Evolutionary conservation across 2,113 vertebrate genomes (phyloP).

Genomic region (Otolemur garnettii): DNA sequence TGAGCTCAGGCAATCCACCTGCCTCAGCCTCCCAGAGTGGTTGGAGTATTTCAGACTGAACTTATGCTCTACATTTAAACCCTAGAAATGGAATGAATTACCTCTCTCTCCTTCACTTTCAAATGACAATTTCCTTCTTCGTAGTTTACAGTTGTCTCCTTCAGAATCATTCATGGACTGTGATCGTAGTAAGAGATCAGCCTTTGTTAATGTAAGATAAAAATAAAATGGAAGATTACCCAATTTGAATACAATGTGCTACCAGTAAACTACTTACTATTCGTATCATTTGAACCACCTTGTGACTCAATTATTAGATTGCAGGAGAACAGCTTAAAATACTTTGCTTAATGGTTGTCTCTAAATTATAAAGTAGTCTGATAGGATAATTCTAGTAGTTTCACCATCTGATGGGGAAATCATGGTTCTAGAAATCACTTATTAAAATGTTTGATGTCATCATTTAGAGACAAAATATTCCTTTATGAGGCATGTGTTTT

Average conservation of each 20-base stretch:
- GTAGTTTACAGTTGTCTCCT: conserved; percentile 90
- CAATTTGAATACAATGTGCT: conserved; percentile 63
- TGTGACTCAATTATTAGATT: conserved; percentile 68
- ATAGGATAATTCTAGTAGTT: conserved; percentile 60
- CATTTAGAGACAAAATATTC: conserved; percentile 53
- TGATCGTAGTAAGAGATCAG: conserved; percentile 87
- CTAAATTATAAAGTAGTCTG: conserved; percentile 62
- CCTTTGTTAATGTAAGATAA: conserved; percentile 86
- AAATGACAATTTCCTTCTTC: conserved; percentile 95
- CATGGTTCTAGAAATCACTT: conserved; percentile 40
- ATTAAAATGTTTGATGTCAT: conserved; percentile 56
- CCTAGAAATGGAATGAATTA: conserved; percentile 86
- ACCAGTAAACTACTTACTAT: conserved; percentile 72
- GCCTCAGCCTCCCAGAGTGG: too few species aligned
- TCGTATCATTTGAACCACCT: conserved; percentile 67
- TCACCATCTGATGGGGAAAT: conserved; percentile 63
- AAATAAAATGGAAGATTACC: conserved; percentile 84
- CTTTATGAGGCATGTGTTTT: conserved; percentile 23
- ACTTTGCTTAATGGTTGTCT: conserved; percentile 55
- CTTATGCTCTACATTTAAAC: conserved; percentile 61
- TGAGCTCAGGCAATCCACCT: too few species aligned
- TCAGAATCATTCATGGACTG: conserved; percentile 91
- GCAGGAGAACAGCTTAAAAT: conserved; percentile 43
- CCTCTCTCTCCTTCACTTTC: conserved; percentile 93
- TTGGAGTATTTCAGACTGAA: too few species aligned